Evolutionary conservation across 2,797 vertebrate genomes (phyloP).

Genomic region (Erethizon dorsatum): DNA sequence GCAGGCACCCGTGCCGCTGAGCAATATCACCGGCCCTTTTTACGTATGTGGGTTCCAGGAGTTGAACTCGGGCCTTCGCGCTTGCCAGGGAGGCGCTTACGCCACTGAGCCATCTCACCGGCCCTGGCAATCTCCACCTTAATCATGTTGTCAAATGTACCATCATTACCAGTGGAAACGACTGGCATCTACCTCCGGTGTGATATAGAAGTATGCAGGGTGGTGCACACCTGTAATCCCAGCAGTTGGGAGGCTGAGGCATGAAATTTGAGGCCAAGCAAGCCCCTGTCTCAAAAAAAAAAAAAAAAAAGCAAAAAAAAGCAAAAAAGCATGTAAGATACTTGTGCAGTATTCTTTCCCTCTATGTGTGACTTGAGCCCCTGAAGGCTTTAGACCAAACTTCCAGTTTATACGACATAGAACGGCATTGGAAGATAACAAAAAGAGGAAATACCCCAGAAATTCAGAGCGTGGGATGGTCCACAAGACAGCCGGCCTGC

Average conservation of each 20-base stretch:
- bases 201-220: background rate
- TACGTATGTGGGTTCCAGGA: too few relatives aligned
- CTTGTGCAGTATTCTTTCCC: constrained; percentile 28
- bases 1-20: too few relatives aligned
- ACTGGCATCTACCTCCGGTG: background rate
- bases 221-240: background rate
- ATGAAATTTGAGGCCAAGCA: background rate
- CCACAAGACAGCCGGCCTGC: background rate
- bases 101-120: too few relatives aligned
- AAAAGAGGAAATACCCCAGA: background rate
- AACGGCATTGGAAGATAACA: background rate
- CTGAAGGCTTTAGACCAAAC: background rate
- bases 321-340: background rate
- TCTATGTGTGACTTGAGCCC: constrained; percentile 18
- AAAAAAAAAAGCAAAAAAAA: background rate
- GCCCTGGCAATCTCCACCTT: background rate
- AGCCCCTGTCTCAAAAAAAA: background rate
- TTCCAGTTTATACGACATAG: background rate
- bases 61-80: too few relatives aligned
- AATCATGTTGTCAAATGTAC: background rate
- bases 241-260: background rate
- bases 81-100: too few relatives aligned
- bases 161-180: background rate
- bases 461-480: background rate
- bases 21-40: too few relatives aligned